A percentile compares a stretch with the other conserved stretches of the same genome.
These are phyloP conservation scores for Drosophila takahashii DNA, from an alignment of 1,140 invertebrate genomes.

Conservation along the genomic window DNA sequence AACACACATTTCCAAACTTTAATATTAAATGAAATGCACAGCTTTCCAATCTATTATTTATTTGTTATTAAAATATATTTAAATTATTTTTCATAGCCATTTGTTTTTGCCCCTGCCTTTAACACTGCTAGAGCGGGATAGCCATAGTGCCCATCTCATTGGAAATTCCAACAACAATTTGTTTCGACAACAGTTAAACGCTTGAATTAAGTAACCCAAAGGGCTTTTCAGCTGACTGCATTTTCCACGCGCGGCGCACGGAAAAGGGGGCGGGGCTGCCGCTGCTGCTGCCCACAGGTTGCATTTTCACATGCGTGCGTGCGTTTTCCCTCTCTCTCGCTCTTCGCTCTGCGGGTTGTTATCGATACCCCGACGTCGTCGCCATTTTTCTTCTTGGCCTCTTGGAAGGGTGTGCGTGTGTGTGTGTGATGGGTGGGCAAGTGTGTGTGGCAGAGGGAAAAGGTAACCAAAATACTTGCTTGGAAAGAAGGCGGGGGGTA, in stretches of 20 bases:
- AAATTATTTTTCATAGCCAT: not conserved
- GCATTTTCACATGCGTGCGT: constrained; percentile 57
- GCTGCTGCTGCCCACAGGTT: constrained; percentile 55
- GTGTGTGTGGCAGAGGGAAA: constrained; percentile 57
- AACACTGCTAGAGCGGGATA: constrained; percentile 46
- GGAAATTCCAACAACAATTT: constrained; percentile 80
- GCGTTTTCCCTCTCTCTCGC: constrained; percentile 45
- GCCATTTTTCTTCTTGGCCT: constrained; percentile 74
- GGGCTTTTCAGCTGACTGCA: constrained; percentile 36
- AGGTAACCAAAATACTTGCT: constrained; percentile 77
- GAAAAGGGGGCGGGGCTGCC: constrained; percentile 12
- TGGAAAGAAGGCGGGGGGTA: constrained; percentile 39
- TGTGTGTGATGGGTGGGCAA: constrained; percentile 30
- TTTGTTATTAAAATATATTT: constrained; percentile 11
- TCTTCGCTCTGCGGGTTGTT: constrained; percentile 31
- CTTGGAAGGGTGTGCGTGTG: constrained; percentile 52
- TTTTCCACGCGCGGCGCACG: constrained; percentile 26
- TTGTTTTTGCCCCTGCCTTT: constrained; percentile 53
- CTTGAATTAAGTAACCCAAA: constrained; percentile 12
- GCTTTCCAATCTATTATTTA: constrained; percentile 17
- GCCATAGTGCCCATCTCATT: constrained; percentile 59
- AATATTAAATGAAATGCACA: constrained; percentile 16
- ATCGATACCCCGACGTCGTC: constrained; percentile 73
- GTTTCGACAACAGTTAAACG: constrained; percentile 54
- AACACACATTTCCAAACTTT: constrained; percentile 17